Evolutionary conservation across 2,113 vertebrate species (phyloP), one percentile per base, ranked within the genome.

Genomic region (Bolborhynchus lineola): DNA sequence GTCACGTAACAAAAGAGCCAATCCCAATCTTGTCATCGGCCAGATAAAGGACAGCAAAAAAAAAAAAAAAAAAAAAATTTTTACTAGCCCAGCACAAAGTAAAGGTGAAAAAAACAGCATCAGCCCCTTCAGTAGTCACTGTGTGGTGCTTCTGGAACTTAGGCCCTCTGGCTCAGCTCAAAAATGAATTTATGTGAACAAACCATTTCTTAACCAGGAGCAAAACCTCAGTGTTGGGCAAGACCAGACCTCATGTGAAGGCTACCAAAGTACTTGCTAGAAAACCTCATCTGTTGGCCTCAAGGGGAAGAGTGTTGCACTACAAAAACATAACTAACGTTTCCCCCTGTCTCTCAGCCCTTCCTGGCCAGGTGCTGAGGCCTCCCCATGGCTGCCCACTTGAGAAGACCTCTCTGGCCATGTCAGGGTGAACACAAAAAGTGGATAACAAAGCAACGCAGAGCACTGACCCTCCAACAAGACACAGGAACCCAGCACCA

Each of bases 401-500:
- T 52, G 57, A 79, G 59, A 39, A 4, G 49, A 57, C 41, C 52
- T n/a, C 24, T 41, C 60, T 72, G 29, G 26, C 63, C 31, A 2
- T 4, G 23, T 42, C 60, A 47, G 6, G 3, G 33, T 7, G 19
- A 24, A 46, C 31, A 18, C 69, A 75, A 65, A 78, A 42, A 35
- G 42, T 50, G 42, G 63, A 18, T 25, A 8, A 19, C 76, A 26
- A 11, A 29, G 72, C 4, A 79, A 52, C 81, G 82, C 77, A 90
- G 29, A 60, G 50, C 6, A 2, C 16, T 8, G 41, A 71, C 67
- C 68, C 46, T 21, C 25, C 35, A 52, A 26, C 8, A 74, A 24
- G 53, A 79, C 37, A 97, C 88, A 28, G 50, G 26, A 52, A 52
- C 80, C 79, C 69, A 90, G 88, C 16, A 71, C 64, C 86, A 82